phyloP scores from a whole-genome alignment of 2,113 vertebrate genomes.

The Morphnarchus princeps region DNA sequence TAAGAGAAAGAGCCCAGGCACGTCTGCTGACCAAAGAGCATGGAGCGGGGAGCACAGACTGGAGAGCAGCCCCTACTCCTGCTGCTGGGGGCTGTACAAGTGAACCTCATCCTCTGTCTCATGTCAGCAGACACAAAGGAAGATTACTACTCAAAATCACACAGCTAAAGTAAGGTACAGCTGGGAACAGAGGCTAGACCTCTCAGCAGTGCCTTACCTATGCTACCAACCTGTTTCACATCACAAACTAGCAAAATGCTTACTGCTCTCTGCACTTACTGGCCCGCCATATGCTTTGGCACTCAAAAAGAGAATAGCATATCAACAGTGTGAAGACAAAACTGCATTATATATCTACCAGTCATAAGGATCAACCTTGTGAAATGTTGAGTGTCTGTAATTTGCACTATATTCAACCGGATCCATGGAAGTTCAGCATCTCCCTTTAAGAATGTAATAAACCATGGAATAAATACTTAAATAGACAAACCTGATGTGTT shows the following conservation, averaged over 20 bases:
- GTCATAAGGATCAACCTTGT: not conserved
- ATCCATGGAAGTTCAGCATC: not conserved
- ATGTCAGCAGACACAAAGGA: not conserved
- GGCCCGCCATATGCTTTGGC: accelerated
- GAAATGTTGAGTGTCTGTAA: not conserved
- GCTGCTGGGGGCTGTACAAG: not conserved
- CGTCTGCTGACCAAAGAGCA: not conserved
- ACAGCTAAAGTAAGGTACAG: not conserved
- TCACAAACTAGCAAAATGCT: not conserved
- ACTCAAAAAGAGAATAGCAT: not conserved
- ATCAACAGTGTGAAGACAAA: not conserved
- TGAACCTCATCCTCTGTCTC: not conserved
- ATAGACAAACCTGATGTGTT: not conserved
- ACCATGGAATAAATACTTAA: not conserved
- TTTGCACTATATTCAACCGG: not conserved
- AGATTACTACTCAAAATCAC: not conserved
- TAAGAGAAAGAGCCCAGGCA: not conserved
- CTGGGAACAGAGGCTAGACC: not conserved
- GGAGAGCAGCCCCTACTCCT: not conserved
- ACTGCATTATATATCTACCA: not conserved
- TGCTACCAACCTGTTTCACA: not conserved
- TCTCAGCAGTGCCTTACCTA: not conserved
- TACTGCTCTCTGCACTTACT: not conserved
- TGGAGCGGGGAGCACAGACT: not conserved
- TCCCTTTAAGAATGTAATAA: not conserved